Base-by-base conservation (phyloP, 2,888 invertebrate genomes). In the Eilema depressum region DNA sequence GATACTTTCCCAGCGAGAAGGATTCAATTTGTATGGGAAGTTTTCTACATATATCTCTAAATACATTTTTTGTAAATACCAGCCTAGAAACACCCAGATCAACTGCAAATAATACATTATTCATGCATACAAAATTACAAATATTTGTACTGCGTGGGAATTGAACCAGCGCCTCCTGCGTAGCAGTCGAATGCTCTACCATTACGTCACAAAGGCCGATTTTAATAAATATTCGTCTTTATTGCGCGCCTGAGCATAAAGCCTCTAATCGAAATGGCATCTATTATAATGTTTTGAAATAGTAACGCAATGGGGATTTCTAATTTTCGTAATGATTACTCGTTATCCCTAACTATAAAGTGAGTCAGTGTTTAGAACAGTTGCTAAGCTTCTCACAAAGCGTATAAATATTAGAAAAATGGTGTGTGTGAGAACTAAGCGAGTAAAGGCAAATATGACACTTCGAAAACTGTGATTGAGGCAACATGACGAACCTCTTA, bases 401-500 rank as follows among this genome's bases (percentile, higher is more conserved):
- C 33, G 5, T 47, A 53, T 71, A 53, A 63, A 60, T 68, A 66
- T 70, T 63, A 59, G 57, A 66, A 57, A 47, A 23, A 26, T 23
- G 41, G 20, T 12, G 25, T 41, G 25, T 41, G 41, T 66, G 20
- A 14, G 3, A 66, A 26, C 25, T 30, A 14, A 30, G 23, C 37
- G 41, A 25, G 47, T 60, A 14, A 4, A 59, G 14, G 2, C 8
- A 14, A 30, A 26, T 26, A 7, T 23, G 4, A 14, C 53, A 70
- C 30, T 70, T 63, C 8, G 0, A 37, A 25, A 65, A 63, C 33
- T 37, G 64, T 53, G 26, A 30, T 57, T 60, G n/a, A 62, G 61
- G 25, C 28, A 37, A 68, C 33, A 87, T 85, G 87, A 59, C 71
- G 61, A 73, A 74, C 66, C 76, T 82, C n/a, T 64, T 86, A 17